phyloP scores from a whole-genome alignment of 2,797 vertebrate species.

The Neopelma chrysocephalum region DNA sequence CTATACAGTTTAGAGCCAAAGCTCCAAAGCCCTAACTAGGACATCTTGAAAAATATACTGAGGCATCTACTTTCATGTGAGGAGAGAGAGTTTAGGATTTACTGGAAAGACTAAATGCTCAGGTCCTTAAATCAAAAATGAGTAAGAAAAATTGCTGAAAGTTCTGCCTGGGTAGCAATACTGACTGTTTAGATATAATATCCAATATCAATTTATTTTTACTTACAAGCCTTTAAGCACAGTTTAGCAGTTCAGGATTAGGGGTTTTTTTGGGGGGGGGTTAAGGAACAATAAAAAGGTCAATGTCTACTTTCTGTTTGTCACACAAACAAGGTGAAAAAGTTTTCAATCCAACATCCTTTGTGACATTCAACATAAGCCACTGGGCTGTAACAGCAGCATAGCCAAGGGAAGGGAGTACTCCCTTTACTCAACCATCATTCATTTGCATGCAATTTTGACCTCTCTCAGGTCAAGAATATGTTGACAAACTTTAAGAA shows the following conservation, averaged over 20 bases:
- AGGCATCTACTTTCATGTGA: background rate
- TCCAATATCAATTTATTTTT: background rate
- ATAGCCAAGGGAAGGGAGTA: background rate
- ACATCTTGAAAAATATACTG: background rate
- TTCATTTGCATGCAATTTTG: background rate
- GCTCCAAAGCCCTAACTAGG: background rate
- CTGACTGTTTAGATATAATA: background rate
- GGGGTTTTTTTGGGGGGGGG: background rate
- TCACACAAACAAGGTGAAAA: background rate
- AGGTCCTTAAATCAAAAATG: background rate
- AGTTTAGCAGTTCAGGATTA: background rate
- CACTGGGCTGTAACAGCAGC: background rate
- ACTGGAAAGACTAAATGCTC: background rate
- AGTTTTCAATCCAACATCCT: background rate
- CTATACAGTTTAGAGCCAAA: background rate
- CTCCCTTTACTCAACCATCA: background rate
- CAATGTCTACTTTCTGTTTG: background rate
- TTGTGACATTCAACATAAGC: background rate
- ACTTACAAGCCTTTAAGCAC: background rate
- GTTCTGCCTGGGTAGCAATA: background rate
- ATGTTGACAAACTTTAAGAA: background rate
- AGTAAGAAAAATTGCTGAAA: background rate
- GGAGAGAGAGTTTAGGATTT: background rate
- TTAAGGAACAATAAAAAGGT: background rate
- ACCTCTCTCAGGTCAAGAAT: background rate